phyloP scores from a whole-genome alignment of 2,888 invertebrate species.

The Peribatodes rhomboidaria region DNA sequence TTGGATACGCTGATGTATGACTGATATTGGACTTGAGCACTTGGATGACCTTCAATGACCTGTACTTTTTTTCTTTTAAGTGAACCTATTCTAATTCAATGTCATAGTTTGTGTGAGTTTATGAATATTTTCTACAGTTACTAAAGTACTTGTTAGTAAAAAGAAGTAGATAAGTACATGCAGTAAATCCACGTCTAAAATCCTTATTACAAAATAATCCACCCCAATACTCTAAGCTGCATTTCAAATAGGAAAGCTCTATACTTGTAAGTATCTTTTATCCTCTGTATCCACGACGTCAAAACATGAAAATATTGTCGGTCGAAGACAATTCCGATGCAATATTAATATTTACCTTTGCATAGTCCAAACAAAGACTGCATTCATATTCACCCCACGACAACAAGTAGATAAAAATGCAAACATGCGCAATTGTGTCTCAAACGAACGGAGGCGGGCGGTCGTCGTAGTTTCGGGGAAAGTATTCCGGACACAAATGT shows the following conservation, averaged over 20 bases:
- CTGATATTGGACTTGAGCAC: too few species aligned
- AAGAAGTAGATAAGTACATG: not conserved
- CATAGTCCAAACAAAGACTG: slow-evolving; percentile 76
- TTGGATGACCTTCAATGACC: too few species aligned
- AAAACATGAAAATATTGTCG: slow-evolving; percentile 60
- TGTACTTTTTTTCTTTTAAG: too few species aligned
- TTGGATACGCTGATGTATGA: too few species aligned
- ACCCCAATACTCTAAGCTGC: slow-evolving; percentile 16
- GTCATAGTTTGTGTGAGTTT: too few species aligned
- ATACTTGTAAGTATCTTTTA: slow-evolving; percentile 23
- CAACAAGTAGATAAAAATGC: slow-evolving; percentile 85
- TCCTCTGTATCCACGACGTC: slow-evolving; percentile 43
- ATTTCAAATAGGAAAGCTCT: slow-evolving; percentile 37
- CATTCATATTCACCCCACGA: slow-evolving; percentile 83
- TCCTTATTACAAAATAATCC: slow-evolving; percentile 1
- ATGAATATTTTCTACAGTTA: too few species aligned
- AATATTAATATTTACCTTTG: slow-evolving; percentile 79
- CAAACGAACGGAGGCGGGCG: slow-evolving; percentile 74
- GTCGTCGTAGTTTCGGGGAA: slow-evolving; percentile 60
- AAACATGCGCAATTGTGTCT: slow-evolving; percentile 83
- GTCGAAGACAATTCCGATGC: slow-evolving; percentile 66
- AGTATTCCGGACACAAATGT: slow-evolving; percentile 79
- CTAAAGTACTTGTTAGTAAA: not conserved
- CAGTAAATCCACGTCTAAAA: not conserved
- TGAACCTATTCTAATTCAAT: too few species aligned